Conservation (phyloP, 2,888 invertebrate species). For the Pachliopta kotzebuea region DNA sequence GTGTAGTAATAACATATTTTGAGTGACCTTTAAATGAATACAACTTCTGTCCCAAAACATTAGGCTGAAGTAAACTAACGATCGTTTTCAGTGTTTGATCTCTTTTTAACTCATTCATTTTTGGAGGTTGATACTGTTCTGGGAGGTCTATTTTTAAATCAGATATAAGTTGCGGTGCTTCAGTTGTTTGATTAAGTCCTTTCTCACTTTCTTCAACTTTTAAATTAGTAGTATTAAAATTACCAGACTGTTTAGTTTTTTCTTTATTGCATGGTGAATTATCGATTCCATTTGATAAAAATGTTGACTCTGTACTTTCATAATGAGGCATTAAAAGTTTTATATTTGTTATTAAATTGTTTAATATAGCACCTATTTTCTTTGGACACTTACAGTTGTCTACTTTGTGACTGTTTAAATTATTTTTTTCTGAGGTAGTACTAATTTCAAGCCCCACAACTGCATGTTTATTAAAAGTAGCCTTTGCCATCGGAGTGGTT, state of each 20-base stretch:
- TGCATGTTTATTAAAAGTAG: slow-evolving; percentile 5
- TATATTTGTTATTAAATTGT: slow-evolving; percentile 45
- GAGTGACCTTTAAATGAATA: slow-evolving; percentile 10
- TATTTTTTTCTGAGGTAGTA: slow-evolving; percentile 11
- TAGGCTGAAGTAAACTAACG: slow-evolving; percentile 18
- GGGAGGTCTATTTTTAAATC: slow-evolving; percentile 6
- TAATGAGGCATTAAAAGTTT: slow-evolving; percentile 40
- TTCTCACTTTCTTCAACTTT: slow-evolving; percentile 2
- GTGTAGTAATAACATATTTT: slow-evolving; percentile 8
- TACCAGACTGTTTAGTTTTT: not conserved
- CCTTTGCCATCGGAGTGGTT: slow-evolving; percentile 28
- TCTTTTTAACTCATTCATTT: slow-evolving; percentile 12
- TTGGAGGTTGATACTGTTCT: slow-evolving; percentile 11
- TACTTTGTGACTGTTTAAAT: slow-evolving; percentile 23
- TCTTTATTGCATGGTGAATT: slow-evolving; percentile 12
- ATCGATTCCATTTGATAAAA: slow-evolving; percentile 1
- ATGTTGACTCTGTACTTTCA: slow-evolving; percentile 14
- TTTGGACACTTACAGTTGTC: slow-evolving; percentile 49
- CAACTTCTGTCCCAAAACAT: slow-evolving; percentile 9
- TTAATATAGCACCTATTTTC: slow-evolving; percentile 41
- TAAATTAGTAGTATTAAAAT: not conserved
- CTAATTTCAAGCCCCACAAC: not conserved
- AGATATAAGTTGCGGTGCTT: not conserved
- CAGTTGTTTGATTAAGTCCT: not conserved
- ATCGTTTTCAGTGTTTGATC: slow-evolving; percentile 17